These are phyloP conservation scores for Todiramphus chloris DNA, from an alignment of 2,113 vertebrate species.

Conservation along the genomic window DNA sequence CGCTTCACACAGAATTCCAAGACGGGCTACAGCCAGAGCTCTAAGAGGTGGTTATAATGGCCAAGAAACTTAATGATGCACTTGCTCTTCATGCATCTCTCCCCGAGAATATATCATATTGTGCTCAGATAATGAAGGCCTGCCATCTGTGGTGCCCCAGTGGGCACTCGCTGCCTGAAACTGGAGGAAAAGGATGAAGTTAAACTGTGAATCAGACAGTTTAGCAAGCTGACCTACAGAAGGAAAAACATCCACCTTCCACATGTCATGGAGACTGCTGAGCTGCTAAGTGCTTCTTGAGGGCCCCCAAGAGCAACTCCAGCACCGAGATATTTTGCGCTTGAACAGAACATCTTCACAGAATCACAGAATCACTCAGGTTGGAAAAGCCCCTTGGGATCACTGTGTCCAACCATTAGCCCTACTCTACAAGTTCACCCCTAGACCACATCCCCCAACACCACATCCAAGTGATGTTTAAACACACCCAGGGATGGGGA, in stretches of 20 bases:
- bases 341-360: background rate
- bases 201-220: constrained; percentile 12
- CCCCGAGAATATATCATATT: background rate
- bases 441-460: too few relatives aligned
- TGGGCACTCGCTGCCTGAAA: constrained; percentile 57
- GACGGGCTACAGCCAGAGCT: background rate
- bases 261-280: background rate
- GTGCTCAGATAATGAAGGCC: constrained; percentile 19
- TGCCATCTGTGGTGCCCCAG: constrained; percentile 45
- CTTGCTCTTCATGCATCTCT: background rate
- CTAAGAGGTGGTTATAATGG: background rate
- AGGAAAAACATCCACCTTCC: constrained; percentile 7
- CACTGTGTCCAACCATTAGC: too few relatives aligned
- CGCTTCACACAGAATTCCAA: background rate
- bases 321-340: background rate
- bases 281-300: background rate
- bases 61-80: constrained; percentile 28
- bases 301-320: background rate
- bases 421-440: too few relatives aligned
- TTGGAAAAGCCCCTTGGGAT: too few relatives aligned
- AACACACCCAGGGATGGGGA: too few relatives aligned
- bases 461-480: too few relatives aligned
- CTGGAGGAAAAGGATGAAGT: constrained; percentile 49
- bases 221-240: constrained; percentile 11
- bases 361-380: too few relatives aligned